Evolutionary conservation across 2,888 invertebrate genomes (phyloP), one percentile per base, ranked within the genome.

Genomic region (Macropis europaea): DNA sequence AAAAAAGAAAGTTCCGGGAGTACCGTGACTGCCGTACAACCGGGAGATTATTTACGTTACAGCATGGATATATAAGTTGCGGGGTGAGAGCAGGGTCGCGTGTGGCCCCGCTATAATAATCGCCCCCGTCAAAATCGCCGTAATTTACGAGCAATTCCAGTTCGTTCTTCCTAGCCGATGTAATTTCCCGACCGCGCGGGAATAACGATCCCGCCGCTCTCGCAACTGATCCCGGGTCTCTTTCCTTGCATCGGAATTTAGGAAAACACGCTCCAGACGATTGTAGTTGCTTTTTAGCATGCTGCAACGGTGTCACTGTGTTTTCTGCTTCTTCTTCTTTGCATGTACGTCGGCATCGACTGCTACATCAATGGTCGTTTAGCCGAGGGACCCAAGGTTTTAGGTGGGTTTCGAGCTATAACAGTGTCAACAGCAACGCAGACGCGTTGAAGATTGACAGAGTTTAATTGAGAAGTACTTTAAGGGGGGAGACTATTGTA

Each of bases 131-230:
- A 47, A 63, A 69, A 66, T 64, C 50, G 40, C 7, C 24, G 45
- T 45, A 64, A 69, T 69, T 69, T 69, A 69, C 69, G 56, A 50
- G 30, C 50, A 45, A 57, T 52, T 45, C 32, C 24, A 43, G 57
- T 48, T 26, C 43, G 40, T 57, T 59, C 50, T 36, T 50, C 57
- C 26, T 19, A n/a, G n/a, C 36, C 57, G 50, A 36, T 43, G 64
- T 57, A 66, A 66, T 66, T 66, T 24, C 40, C 30, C 17, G 26
- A 24, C 53, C 17, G 45, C 28, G 42, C 43, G 52, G 59, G 53
- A 30, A 26, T 32, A 6, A 15, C 30, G 28, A 47, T 40, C 45
- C 13, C 40, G 17, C 5, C 40, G n/a, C 3, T 30, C 28, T 17
- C 1, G 17, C 42, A 7, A 3, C 13, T 11, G 22, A 13, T 3